Conservation (phyloP, 2,888 invertebrate species). For the Agrenia bidenticulata region DNA sequence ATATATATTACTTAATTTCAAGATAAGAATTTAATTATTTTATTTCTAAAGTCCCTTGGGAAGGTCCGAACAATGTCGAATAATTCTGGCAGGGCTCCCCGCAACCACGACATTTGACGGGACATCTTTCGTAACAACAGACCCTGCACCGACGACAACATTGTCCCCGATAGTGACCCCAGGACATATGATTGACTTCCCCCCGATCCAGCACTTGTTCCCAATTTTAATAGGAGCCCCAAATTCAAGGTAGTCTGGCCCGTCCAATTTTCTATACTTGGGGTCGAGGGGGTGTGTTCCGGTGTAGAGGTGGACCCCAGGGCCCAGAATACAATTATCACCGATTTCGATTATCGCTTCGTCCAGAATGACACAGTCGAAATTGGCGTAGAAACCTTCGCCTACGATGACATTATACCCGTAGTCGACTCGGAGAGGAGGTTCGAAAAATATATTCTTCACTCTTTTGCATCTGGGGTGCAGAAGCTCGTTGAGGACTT, state of each 20-base stretch:
- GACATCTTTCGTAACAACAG: slow-evolving; percentile 45
- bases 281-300: slow-evolving; percentile 46
- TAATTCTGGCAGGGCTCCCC: slow-evolving; percentile 48
- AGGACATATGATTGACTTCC: slow-evolving; percentile 46
- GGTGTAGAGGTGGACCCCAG: slow-evolving; percentile 48
- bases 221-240: slow-evolving; percentile 43
- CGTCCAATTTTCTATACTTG: slow-evolving; percentile 21
- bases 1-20: too few relatives aligned
- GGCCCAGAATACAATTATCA: slow-evolving; percentile 40
- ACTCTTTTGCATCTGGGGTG: slow-evolving; percentile 27
- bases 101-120: slow-evolving; percentile 40
- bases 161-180: slow-evolving; percentile 48
- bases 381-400: slow-evolving; percentile 40
- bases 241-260: slow-evolving; percentile 38
- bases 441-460: slow-evolving; percentile 34
- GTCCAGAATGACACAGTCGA: slow-evolving; percentile 41
- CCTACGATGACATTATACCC: slow-evolving; percentile 44
- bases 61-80: slow-evolving; percentile 28
- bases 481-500: slow-evolving; percentile 26
- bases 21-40: too few relatives aligned
- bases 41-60: not conserved
- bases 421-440: slow-evolving; percentile 44
- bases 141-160: slow-evolving; percentile 45
- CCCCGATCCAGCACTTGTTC: slow-evolving; percentile 43
- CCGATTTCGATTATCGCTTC: slow-evolving; percentile 33